Evolutionary conservation across 2,888 invertebrate species (phyloP), one percentile per base, ranked within the genome.

Genomic region (Tyria jacobaeae): DNA sequence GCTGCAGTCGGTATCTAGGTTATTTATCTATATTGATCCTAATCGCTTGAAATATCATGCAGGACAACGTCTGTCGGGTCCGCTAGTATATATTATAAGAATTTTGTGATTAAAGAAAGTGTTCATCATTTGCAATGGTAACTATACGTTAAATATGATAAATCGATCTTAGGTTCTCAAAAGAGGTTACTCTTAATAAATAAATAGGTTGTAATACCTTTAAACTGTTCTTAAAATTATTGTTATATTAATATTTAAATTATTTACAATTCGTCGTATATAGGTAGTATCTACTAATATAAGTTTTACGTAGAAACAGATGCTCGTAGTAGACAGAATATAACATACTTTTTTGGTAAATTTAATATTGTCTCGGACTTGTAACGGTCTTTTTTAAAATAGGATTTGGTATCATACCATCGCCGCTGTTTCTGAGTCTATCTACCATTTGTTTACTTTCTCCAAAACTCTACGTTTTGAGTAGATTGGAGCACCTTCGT

Each of bases 191-290:
- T 34, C 21, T 34, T 25, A 21, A 21, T 34, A 21, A 35, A 51
- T 51, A 51, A 51, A 51, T 51, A 51, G 21, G 34, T 39, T 53
- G 1, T 27, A 27, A 27, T 39, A 57, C 21, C 15, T 34, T 35
- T 24, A 39, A 49, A n/a, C 15, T 41, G 50, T 44, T 44, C 35
- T 50, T n/a, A 24, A 21, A 24, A 47, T 44, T 34, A 15, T 15
- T 53, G 47, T 52, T 52, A 59, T 41, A 53, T 25, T 39, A 53
- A 27, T 57, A 57, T 2, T 34, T 24, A 39, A 51, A 47, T 47
- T 59, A 59, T 59, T 52, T 59, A 59, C 59, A 59, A 52, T 51
- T 44, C 21, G 5, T 59, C 24, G 41, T 21, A 50, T 41, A 39
- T 53, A n/a, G 17, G 12, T 12, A 44, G 7, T 57, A 54, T 25